phyloP scores from a whole-genome alignment of 1,140 invertebrate genomes.

The Ceratosolen solmsi region DNA sequence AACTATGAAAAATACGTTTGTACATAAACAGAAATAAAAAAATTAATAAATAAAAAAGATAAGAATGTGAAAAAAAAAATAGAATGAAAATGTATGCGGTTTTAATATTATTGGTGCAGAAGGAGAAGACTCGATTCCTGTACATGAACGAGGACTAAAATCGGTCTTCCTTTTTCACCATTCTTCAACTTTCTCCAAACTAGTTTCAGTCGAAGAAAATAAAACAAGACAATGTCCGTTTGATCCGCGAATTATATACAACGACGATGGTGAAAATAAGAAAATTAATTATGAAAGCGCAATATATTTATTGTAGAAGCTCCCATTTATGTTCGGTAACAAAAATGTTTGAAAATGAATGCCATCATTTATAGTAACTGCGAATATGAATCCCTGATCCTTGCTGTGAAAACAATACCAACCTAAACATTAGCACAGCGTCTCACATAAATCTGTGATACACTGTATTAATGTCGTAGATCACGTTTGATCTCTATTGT shows the following conservation, averaged over 20 bases:
- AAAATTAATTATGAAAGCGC: constrained; percentile 42
- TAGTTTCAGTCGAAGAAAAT: constrained; percentile 9
- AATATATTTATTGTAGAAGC: too few relatives aligned
- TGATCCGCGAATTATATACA: constrained; percentile 30
- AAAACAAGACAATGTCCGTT: constrained; percentile 27
- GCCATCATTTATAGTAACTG: too few relatives aligned
- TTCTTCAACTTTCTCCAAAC: constrained; percentile 10
- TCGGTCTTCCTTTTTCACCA: constrained; percentile 19
- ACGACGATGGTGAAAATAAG: neutral
- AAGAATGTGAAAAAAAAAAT: constrained; percentile 34
- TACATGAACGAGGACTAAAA: neutral
- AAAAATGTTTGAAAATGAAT: too few relatives aligned
- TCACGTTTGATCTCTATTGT: too few relatives aligned
- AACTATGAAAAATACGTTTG: constrained; percentile 33
- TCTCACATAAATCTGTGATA: too few relatives aligned
- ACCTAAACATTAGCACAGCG: too few relatives aligned
- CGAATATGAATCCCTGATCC: too few relatives aligned
- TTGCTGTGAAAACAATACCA: too few relatives aligned
- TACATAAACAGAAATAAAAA: constrained; percentile 45
- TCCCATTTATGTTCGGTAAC: too few relatives aligned
- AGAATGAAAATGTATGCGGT: constrained; percentile 39
- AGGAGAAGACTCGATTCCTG: neutral
- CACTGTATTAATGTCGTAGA: too few relatives aligned
- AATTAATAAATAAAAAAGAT: constrained; percentile 14
- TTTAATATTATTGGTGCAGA: neutral